phyloP scores from a whole-genome alignment of 2,888 invertebrate species.

The Apocheima hispidaria region DNA sequence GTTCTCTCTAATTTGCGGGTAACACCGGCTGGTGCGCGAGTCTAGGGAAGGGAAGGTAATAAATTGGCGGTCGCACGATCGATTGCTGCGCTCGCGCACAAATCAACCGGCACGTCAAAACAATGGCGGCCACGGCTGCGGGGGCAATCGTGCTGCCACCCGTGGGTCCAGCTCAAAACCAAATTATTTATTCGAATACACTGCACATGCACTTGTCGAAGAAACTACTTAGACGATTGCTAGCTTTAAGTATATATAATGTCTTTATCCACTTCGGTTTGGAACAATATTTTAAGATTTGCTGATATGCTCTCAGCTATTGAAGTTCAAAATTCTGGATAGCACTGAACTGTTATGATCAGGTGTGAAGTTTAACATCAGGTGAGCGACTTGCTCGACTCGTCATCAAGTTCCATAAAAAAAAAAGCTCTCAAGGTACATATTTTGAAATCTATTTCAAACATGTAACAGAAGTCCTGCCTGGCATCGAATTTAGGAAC shows the following conservation, averaged over 20 bases:
- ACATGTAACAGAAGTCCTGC: too few relatives aligned
- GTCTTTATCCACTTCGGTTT: too few relatives aligned
- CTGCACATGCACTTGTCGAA: slow-evolving; percentile 33
- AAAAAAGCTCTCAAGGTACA: too few relatives aligned
- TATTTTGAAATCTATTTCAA: neutral
- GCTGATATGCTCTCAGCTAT: too few relatives aligned
- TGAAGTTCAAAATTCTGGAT: too few relatives aligned
- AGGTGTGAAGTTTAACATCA: too few relatives aligned
- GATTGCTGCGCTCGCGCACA: slow-evolving; percentile 76
- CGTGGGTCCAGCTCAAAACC: slow-evolving; percentile 67
- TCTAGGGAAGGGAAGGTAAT: slow-evolving; percentile 75
- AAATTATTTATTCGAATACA: slow-evolving; percentile 43
- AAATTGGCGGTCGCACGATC: slow-evolving; percentile 72
- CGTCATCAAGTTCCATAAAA: too few relatives aligned
- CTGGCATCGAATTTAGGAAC: too few relatives aligned
- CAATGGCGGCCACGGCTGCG: slow-evolving; percentile 74
- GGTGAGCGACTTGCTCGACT: too few relatives aligned
- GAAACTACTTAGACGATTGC: slow-evolving; percentile 48
- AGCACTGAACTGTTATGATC: too few relatives aligned
- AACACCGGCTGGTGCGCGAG: slow-evolving; percentile 59
- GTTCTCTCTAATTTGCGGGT: slow-evolving; percentile 70
- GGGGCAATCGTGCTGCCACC: slow-evolving; percentile 76
- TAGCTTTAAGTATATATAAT: neutral
- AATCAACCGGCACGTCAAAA: slow-evolving; percentile 79
- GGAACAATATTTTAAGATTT: too few relatives aligned